These are phyloP conservation scores for Cairina moschata DNA, from an alignment of 2,113 vertebrate species.

Conservation along the genomic window DNA sequence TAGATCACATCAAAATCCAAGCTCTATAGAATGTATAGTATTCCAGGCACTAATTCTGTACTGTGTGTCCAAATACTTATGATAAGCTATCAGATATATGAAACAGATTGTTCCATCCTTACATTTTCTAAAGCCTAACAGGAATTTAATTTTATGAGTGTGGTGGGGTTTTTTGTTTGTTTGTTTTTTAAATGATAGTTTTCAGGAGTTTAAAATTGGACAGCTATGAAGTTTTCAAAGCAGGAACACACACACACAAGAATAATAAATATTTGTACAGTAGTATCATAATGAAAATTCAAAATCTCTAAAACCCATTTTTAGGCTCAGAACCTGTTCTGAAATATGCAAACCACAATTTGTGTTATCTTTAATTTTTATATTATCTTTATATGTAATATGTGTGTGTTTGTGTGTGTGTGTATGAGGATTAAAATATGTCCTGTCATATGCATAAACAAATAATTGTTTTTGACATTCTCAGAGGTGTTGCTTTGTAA, in stretches of 20 bases:
- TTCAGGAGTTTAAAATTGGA: neutral
- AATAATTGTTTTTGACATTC: neutral
- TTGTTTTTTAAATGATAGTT: neutral
- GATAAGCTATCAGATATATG: constrained; percentile 34
- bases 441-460: neutral
- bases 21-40: constrained; percentile 12
- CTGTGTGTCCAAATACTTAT: constrained; percentile 53
- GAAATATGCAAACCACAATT: neutral
- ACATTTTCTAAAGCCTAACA: neutral
- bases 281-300: neutral
- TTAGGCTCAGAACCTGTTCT: neutral
- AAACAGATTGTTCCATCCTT: neutral
- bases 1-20: constrained; percentile 1
- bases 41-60: neutral
- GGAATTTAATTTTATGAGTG: neutral
- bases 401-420: neutral
- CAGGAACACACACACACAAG: neutral
- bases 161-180: neutral
- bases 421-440: neutral
- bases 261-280: neutral
- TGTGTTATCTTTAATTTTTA: neutral
- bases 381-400: rapidly evolving
- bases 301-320: neutral
- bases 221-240: neutral
- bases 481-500: neutral